Conservation (phyloP, 2,888 invertebrate genomes). For the Apomyelois bistriatella region DNA sequence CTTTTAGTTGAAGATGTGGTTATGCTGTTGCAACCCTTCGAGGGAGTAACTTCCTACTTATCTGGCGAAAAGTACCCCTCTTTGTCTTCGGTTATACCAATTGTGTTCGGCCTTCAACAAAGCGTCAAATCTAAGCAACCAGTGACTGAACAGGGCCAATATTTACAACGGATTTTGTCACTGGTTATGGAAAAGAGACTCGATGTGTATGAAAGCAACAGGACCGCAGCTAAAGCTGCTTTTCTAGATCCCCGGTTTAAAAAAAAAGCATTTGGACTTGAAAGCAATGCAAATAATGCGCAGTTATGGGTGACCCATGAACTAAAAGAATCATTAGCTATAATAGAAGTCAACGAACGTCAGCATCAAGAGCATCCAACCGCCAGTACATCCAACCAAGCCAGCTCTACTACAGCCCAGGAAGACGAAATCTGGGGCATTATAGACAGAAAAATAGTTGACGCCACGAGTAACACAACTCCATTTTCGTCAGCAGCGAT, state of each 20-base stretch:
- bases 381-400: too few relatives aligned
- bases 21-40: not conserved
- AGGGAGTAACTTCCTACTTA: not conserved
- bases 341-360: too few relatives aligned
- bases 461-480: too few relatives aligned
- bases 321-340: not conserved
- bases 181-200: not conserved
- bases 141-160: not conserved
- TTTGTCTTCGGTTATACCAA: not conserved
- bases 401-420: too few relatives aligned
- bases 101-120: not conserved
- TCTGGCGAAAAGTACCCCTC: not conserved
- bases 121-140: not conserved
- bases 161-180: not conserved
- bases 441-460: too few relatives aligned
- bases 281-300: too few relatives aligned
- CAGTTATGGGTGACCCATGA: too few relatives aligned
- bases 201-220: not conserved
- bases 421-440: too few relatives aligned
- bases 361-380: too few relatives aligned
- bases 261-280: not conserved
- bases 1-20: not conserved
- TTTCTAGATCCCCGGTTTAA: slow-evolving; percentile 1
- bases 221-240: too few relatives aligned
- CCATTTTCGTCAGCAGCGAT: too few relatives aligned